phyloP scores from a whole-genome alignment of 2,113 vertebrate genomes.

The Pycnonotus jocosus region DNA sequence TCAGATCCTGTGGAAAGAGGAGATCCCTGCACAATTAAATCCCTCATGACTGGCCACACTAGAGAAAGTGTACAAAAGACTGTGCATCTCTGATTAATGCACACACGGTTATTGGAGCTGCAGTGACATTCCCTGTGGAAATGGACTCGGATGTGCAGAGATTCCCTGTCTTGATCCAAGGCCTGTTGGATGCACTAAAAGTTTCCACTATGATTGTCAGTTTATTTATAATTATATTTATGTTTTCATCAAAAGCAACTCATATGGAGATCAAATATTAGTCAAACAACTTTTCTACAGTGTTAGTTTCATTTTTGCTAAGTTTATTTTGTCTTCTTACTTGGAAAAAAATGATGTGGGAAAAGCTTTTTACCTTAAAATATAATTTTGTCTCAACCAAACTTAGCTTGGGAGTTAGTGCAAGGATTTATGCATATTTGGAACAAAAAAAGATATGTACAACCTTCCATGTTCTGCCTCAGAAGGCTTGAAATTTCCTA shows the following conservation, averaged over 20 bases:
- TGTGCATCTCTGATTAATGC: rapidly evolving
- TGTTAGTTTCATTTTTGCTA: background rate
- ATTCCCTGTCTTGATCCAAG: background rate
- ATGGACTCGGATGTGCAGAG: background rate
- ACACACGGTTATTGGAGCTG: background rate
- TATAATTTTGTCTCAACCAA: background rate
- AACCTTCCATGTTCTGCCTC: background rate
- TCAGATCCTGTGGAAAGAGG: background rate
- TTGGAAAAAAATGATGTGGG: background rate
- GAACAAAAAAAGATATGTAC: background rate
- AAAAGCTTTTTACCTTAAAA: background rate
- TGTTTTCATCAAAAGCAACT: background rate
- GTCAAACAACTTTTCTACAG: background rate
- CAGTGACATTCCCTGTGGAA: background rate
- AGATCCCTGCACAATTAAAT: background rate
- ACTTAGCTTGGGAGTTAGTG: background rate
- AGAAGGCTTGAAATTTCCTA: background rate
- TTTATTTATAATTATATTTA: background rate
- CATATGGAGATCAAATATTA: background rate
- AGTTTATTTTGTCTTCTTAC: background rate
- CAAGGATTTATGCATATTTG: background rate
- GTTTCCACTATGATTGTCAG: background rate
- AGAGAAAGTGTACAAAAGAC: no score
- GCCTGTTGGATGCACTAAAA: background rate
- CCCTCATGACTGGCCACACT: rapidly evolving